Conservation (phyloP, 2,797 vertebrate species). For the Spinibarbus caldwelli region DNA sequence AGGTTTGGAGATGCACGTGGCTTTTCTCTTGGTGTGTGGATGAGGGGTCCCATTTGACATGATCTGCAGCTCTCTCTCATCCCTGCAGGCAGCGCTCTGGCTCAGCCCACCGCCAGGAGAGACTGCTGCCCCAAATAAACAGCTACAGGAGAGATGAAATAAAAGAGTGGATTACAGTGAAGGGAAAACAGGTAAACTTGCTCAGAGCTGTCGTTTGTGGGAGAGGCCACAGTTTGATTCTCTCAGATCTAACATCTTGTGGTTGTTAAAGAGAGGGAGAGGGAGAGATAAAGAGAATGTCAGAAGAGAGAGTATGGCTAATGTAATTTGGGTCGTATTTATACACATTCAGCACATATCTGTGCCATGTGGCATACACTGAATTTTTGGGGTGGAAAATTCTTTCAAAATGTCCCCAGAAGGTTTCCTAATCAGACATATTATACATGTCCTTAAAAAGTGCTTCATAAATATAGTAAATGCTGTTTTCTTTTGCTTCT, state of each 20-base stretch:
- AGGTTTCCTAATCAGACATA: neutral
- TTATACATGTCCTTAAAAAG: neutral
- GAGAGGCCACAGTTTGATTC: constrained; percentile 39
- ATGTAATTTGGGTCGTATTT: constrained; percentile 74
- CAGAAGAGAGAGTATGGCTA: constrained; percentile 55
- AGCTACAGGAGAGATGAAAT: constrained; percentile 63
- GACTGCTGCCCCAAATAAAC: constrained; percentile 62
- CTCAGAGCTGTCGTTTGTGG: constrained; percentile 60
- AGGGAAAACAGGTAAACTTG: constrained; percentile 62
- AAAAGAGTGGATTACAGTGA: constrained; percentile 46
- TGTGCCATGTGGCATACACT: constrained; percentile 40
- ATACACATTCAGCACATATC: constrained; percentile 70
- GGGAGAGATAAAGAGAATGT: constrained; percentile 17
- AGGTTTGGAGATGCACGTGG: constrained; percentile 59
- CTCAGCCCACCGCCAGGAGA: constrained; percentile 48
- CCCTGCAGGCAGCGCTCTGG: constrained; percentile 61
- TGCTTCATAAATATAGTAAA: neutral
- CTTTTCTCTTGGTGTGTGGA: constrained; percentile 64
- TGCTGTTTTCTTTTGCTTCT: neutral
- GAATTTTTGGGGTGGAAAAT: neutral
- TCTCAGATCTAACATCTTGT: constrained; percentile 34
- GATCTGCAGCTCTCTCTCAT: constrained; percentile 59
- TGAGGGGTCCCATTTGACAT: constrained; percentile 63
- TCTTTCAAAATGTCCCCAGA: neutral
- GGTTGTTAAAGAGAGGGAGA: constrained; percentile 21